Percentiles rank a stretch among this genome's conserved stretches.
Evolutionary conservation across 2,888 invertebrate species (phyloP).

Genomic region (Punctoribates punctum): DNA sequence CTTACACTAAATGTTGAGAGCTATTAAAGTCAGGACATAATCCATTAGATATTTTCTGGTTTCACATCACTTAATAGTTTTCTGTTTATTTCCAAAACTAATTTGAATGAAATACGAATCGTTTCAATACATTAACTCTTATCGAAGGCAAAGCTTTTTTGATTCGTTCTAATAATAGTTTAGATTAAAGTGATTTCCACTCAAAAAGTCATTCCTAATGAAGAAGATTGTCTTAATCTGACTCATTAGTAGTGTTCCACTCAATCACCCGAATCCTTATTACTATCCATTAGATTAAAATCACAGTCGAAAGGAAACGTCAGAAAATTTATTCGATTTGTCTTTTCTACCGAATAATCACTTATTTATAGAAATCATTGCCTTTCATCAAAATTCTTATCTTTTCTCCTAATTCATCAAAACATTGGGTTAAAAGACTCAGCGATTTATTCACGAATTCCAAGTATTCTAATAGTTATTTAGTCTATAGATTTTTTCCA

Average conservation of each 20-base stretch:
- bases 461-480: too few species aligned
- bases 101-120: not conserved
- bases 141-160: not conserved
- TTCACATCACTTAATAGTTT: not conserved
- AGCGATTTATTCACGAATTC: too few species aligned
- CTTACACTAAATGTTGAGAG: not conserved
- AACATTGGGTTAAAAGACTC: too few species aligned
- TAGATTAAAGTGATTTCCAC: not conserved
- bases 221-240: not conserved
- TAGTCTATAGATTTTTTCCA: too few species aligned
- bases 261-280: not conserved
- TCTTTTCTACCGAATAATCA: too few species aligned
- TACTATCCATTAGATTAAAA: not conserved
- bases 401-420: too few species aligned
- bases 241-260: not conserved
- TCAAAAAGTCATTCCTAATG: not conserved
- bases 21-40: not conserved
- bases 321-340: too few species aligned
- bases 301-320: too few species aligned
- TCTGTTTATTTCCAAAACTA: not conserved
- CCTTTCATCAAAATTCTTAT: too few species aligned
- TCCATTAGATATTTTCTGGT: not conserved
- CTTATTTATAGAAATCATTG: too few species aligned
- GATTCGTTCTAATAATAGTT: not conserved
- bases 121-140: constrained; percentile 1